phyloP scores from a whole-genome alignment of 2,888 invertebrate species.

The Agrotis puta region DNA sequence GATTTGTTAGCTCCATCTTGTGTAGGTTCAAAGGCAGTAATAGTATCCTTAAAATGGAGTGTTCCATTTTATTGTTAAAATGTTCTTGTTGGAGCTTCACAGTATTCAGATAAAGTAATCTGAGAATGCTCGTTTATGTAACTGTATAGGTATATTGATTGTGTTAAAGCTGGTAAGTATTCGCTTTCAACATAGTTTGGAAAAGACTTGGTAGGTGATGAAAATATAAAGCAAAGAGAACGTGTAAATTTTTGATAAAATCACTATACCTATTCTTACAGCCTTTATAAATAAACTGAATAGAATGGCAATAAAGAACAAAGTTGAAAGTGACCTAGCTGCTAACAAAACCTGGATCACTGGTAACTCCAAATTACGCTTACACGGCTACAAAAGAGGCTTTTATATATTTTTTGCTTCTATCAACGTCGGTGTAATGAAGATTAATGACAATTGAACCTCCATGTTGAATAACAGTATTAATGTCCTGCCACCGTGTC shows the following conservation, averaged over 20 bases:
- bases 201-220: too few relatives aligned
- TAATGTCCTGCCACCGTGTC: slow-evolving; percentile 43
- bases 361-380: slow-evolving; percentile 39
- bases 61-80: not conserved
- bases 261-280: not conserved
- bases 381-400: slow-evolving; percentile 48
- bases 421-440: slow-evolving; percentile 57
- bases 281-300: not conserved
- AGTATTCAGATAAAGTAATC: not conserved
- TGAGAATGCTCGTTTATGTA: not conserved
- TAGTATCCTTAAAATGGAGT: not conserved
- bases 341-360: slow-evolving; percentile 21
- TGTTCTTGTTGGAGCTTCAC: not conserved
- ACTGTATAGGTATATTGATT: not conserved
- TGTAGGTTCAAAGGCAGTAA: not conserved
- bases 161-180: not conserved
- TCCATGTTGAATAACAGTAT: slow-evolving; percentile 44
- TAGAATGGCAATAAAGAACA: not conserved
- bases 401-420: slow-evolving; percentile 53
- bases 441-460: slow-evolving; percentile 60
- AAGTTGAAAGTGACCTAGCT: slow-evolving; percentile 1
- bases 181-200: too few relatives aligned
- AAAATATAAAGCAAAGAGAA: too few relatives aligned
- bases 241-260: too few relatives aligned
- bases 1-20: slow-evolving; percentile 8